Evolutionary conservation across 37 sponge, comb jelly and placozoan genomes (phyloP), one percentile per base, ranked within the genome.

Genomic region (Amphimedon queenslandica): DNA sequence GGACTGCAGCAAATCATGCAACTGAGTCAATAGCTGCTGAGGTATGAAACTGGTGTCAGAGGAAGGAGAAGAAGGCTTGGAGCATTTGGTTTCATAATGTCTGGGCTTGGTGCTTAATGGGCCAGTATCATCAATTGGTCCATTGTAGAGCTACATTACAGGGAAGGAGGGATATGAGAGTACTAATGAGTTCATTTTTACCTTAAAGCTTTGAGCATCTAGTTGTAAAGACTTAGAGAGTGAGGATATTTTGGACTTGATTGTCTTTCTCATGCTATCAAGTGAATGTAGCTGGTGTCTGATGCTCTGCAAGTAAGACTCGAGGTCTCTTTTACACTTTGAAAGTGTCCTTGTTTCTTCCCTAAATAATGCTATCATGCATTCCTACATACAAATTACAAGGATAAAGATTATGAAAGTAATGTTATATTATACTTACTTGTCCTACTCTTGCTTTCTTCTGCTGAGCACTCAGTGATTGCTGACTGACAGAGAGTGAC

Each of bases 121-220:
- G 23, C 16, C 43, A 21, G 30, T 25, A 30, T 27, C 23, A 40
- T n/a, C 3, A 23, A 40, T 29, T 70, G 71, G 71, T 13, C 71
- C 71, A 70, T 70, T 4, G 11, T 70, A 70, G 31, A 70, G 47
- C 71, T 70, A 43, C 4, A 40, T 36, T 18, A 40, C 3, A 36
- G 53, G 3, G 13, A 67, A 13, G 28, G 38, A 4, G 30, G 13
- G 18, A 31, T 39, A 67, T 8, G 18, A 13, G 4, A 67, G 21
- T 13, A 28, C 30, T 10, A 67, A 27, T 63, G 32, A 63, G 21
- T 11, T 18, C 8, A 47, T 18, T 13, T 47, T 8, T 32, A 86
- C 87, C 80, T 80, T 75, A 47, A 80, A 86, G 28, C 42, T 58
- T 79, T 86, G 87, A 3, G 80, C 80, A 70, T 86, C 80, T 1